Evolutionary conservation across 2,888 invertebrate genomes (phyloP).

Genomic region (Apodemia duryi): DNA sequence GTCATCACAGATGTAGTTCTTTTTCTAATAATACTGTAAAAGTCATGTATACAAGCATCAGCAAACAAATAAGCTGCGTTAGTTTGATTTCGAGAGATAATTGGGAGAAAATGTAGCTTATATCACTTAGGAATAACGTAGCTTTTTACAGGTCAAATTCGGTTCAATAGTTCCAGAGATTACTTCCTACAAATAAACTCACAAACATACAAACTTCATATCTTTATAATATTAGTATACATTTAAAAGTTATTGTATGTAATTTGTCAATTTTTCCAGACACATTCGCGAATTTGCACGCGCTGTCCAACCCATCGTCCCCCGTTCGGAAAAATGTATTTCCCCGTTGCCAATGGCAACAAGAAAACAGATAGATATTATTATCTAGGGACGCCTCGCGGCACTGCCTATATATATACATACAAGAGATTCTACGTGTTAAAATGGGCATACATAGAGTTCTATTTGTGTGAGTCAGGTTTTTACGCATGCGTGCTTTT

Average conservation of each 20-base stretch:
- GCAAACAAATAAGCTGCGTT: too few species aligned
- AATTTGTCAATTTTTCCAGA: not conserved
- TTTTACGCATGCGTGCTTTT: conserved; percentile 76
- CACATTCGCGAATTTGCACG: conserved; percentile 43
- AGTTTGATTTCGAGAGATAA: too few species aligned
- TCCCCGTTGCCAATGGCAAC: conserved; percentile 66
- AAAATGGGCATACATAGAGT: conserved; percentile 56
- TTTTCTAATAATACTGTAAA: too few species aligned
- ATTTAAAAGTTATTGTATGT: not conserved
- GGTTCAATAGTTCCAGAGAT: too few species aligned
- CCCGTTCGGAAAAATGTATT: conserved; percentile 56
- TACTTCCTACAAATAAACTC: too few species aligned
- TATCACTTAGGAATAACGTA: too few species aligned
- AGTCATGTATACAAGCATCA: too few species aligned
- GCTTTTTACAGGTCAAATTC: too few species aligned
- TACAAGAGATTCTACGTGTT: conserved; percentile 41
- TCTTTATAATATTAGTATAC: not conserved
- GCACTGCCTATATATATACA: conserved; percentile 48
- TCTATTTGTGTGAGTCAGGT: conserved; percentile 62
- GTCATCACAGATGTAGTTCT: too few species aligned
- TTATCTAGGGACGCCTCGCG: conserved; percentile 52
- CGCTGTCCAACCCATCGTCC: conserved; percentile 31
- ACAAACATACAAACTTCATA: too few species aligned
- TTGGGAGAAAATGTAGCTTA: too few species aligned
- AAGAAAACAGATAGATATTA: conserved; percentile 62